phyloP scores from a whole-genome alignment of 2,797 vertebrate genomes.

The Podarcis siculus region DNA sequence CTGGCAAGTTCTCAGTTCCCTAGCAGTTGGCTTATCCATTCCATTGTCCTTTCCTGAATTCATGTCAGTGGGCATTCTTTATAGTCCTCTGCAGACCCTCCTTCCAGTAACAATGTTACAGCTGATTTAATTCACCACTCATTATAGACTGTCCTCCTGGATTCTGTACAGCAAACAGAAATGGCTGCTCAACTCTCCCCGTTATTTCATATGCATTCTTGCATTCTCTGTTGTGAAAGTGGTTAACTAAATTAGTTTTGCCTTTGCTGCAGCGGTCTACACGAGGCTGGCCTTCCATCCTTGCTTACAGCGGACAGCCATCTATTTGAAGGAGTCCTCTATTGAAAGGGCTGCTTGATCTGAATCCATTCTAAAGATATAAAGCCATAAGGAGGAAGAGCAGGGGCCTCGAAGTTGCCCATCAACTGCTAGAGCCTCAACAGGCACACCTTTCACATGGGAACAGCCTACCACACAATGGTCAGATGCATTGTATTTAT shows the following conservation, averaged over 20 bases:
- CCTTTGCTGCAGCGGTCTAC: too few species aligned
- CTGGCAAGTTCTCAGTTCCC: neutral
- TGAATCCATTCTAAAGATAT: neutral
- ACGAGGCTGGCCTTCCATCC: too few species aligned
- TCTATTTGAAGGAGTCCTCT: neutral
- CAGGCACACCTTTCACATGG: neutral
- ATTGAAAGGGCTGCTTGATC: neutral
- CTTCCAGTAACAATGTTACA: too few species aligned
- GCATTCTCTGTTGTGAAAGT: too few species aligned
- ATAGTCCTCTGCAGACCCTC: too few species aligned
- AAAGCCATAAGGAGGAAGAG: neutral
- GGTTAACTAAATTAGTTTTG: too few species aligned
- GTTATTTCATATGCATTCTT: too few species aligned
- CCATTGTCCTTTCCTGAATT: neutral
- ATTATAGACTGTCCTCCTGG: too few species aligned
- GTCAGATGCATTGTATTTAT: neutral
- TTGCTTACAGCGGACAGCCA: neutral
- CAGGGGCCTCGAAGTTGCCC: neutral
- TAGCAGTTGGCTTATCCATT: neutral
- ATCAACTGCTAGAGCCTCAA: neutral
- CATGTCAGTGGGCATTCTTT: neutral
- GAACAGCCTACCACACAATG: neutral
- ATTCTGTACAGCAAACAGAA: too few species aligned
- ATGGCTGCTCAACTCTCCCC: too few species aligned
- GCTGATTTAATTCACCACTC: too few species aligned